Base-by-base conservation (phyloP, 2,888 invertebrate species). In the Eudemis profundana region DNA sequence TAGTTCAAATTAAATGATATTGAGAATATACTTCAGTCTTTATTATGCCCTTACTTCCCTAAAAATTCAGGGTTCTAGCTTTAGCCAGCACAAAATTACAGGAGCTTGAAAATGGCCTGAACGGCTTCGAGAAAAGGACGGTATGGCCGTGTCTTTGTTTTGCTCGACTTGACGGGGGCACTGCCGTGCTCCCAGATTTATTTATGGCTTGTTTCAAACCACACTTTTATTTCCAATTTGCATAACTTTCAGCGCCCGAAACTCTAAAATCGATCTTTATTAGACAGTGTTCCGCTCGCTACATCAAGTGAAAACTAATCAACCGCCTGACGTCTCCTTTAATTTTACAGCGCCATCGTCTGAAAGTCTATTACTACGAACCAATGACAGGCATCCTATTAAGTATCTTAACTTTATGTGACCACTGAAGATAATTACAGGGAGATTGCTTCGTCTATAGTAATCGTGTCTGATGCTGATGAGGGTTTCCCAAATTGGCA, bases 401-500 rank as follows among this genome's bases (percentile, higher is more conserved):
- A 40, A 8, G 29, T 49, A 27, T 40, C 38, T 8, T 40, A 40
- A 40, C 15, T 54, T 54, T 23, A 54, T 54, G 42, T 54, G 21
- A 42, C 42, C 15, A 54, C 29, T n/a, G 40, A 40, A 27, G 27
- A 27, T 42, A 54, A 54, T 54, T 23, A 54, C 27, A 4, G 21
- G 23, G 27, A 42, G 54, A 54, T 54, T 42, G 42, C 54, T 15
- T 54, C 51, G 38, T 53, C 36, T 17, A 4, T 12, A 12, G 23
- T 38, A 54, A 54, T 40, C 7, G 12, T 27, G 40, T 27, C 42
- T 27, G 27, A 54, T 23, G 7, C 12, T 23, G 54, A 54, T 42
- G 42, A 42, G 54, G 54, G 54, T 40, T 27, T 7, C 15, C 27
- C 17, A 42, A 54, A 54, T 54, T 54, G 42, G 54, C 54, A 53